Base-by-base conservation (phyloP, 2,113 vertebrate genomes). In the Lontra canadensis region DNA sequence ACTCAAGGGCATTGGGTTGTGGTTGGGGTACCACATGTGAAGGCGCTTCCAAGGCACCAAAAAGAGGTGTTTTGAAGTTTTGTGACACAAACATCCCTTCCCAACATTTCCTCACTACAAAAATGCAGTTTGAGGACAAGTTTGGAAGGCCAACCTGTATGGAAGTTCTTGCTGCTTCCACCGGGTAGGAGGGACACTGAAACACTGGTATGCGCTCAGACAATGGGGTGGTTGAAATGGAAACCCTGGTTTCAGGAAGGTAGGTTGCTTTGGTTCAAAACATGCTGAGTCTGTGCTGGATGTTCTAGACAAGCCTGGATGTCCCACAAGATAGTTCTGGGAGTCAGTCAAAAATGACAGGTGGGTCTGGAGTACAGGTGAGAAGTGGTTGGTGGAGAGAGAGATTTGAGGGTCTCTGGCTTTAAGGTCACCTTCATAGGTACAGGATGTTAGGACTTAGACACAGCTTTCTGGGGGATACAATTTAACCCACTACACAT, bases 301-400 rank as follows among this genome's bases (percentile, higher is more conserved):
- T 42, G 7, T 47, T 47, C 26, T 31, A 78, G 26, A 31, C 42
- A 2, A 47, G 73, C 2, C 25, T 78, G 9, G 26, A 17, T 4
- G 18, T 78, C 21, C 71, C 0, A 0, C 0, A 0, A 42, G 55
- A 80, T 10, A 0, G 0, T 25, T 52, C 7, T 9, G 12, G 49
- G 36, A 14, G 6, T 61, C 61, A 0, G 7, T 8, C 21, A 5
- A 31, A 49, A 39, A 21, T 1, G 10, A 17, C 36, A 95, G 36
- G 4, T 2, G 15, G 1, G 12, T 31, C 49, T 73, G 73, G 21
- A 18, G 74, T 1, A 7, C 26, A 6, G 4, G 34, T 5, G 29
- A 47, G 34, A 59, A 15, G 25, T 0, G 1, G 21, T 4, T 29
- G 67, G 15, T 42, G 2, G 26, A 57, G 29, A 21, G 15, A 74